Evolutionary conservation across 1,140 invertebrate species (phyloP).

Genomic region (Papilio helenus): DNA sequence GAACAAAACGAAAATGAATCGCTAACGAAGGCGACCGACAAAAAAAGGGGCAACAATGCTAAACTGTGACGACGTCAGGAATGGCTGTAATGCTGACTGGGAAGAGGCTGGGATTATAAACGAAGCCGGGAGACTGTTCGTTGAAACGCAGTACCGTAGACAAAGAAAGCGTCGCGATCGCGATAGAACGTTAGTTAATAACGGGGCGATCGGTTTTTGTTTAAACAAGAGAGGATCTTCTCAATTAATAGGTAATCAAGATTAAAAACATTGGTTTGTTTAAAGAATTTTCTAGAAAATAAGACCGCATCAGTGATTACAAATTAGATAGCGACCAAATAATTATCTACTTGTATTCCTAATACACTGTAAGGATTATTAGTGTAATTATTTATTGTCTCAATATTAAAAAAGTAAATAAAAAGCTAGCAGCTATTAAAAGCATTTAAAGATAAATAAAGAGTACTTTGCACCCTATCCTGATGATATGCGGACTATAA

Average conservation of each 20-base stretch:
- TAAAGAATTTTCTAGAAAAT: background rate
- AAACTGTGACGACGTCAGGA: constrained; percentile 65
- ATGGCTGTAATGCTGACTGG: constrained; percentile 59
- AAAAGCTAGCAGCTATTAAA: background rate
- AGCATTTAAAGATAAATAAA: constrained; percentile 5
- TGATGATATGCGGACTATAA: background rate
- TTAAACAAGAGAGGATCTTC: background rate
- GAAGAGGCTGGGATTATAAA: constrained; percentile 49
- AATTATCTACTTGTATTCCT: too few species aligned
- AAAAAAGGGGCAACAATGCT: constrained; percentile 70
- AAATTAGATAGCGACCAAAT: too few species aligned
- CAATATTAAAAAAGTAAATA: background rate
- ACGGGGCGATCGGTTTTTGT: background rate
- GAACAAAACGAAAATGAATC: constrained; percentile 53
- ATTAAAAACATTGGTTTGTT: background rate
- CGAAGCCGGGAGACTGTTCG: constrained; percentile 53
- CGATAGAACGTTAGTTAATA: constrained; percentile 17
- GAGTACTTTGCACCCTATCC: background rate
- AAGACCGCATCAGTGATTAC: too few species aligned
- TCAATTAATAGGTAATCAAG: background rate
- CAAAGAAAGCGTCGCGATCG: constrained; percentile 37
- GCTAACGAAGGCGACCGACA: constrained; percentile 54
- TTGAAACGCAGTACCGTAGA: constrained; percentile 46
- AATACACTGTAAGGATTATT: background rate
- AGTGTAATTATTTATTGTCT: background rate